These are phyloP conservation scores for Dermatophagoides farinae DNA, from an alignment of 1,140 invertebrate genomes.

Conservation along the genomic window DNA sequence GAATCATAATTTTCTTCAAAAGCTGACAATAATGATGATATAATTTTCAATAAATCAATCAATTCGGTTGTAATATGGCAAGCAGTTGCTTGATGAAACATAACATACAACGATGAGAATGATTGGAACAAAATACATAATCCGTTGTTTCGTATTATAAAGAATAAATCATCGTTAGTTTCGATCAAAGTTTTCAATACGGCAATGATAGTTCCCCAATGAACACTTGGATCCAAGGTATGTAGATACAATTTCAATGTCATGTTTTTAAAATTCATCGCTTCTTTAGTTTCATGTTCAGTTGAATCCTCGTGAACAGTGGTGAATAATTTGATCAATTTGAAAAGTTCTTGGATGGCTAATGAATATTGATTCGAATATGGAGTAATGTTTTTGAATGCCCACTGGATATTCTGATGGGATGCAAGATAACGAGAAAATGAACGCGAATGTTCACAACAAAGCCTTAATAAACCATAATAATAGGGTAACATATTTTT, in stretches of 20 bases:
- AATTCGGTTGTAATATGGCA: constrained; percentile 64
- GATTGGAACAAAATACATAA: constrained; percentile 70
- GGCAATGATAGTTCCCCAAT: constrained; percentile 70
- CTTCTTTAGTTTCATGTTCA: constrained; percentile 55
- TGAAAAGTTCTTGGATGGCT: constrained; percentile 73
- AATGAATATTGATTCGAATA: constrained; percentile 74
- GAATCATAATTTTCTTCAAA: constrained; percentile 31
- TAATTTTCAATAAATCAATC: constrained; percentile 54
- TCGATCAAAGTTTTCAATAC: constrained; percentile 65
- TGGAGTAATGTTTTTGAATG: constrained; percentile 82
- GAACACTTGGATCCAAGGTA: constrained; percentile 54
- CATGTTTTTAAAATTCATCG: constrained; percentile 53
- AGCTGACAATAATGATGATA: constrained; percentile 46
- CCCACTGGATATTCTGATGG: constrained; percentile 89
- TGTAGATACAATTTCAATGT: constrained; percentile 59
- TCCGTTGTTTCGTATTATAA: constrained; percentile 67
- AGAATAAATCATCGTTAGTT: constrained; percentile 62
- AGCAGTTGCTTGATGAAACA: constrained; percentile 79
- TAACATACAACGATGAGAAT: constrained; percentile 67
- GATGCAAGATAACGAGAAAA: constrained; percentile 65
- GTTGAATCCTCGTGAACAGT: constrained; percentile 47
- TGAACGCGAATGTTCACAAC: constrained; percentile 58
- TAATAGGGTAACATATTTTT: constrained; percentile 81
- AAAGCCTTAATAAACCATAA: constrained; percentile 67
- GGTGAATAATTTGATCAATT: constrained; percentile 62